phyloP scores from a whole-genome alignment of 2,797 vertebrate genomes.

The Pseudochromis fuscus region DNA sequence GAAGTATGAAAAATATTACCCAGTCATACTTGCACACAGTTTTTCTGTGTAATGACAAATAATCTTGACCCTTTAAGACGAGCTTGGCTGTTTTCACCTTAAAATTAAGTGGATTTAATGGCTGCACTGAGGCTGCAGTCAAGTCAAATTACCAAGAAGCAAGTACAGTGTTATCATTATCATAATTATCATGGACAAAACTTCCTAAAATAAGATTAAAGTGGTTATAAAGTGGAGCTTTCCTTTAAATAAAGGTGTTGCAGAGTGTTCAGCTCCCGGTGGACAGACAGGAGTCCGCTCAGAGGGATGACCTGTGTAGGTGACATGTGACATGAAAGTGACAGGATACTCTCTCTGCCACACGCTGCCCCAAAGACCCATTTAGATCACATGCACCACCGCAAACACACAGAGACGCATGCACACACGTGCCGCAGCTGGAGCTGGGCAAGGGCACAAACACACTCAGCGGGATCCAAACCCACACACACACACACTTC shows the following conservation, averaged over 20 bases:
- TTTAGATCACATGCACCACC: constrained; percentile 30
- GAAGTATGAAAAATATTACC: no score
- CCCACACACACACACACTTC: constrained; percentile 18
- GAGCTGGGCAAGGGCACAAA: constrained; percentile 37
- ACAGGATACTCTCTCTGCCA: constrained; percentile 32
- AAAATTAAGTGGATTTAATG: no score
- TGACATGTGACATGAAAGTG: constrained; percentile 59
- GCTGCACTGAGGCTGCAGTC: no score
- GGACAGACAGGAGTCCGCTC: constrained; percentile 11
- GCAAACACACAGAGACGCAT: constrained; percentile 7
- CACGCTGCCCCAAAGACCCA: constrained; percentile 40
- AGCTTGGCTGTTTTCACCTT: background rate
- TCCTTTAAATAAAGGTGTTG: no score
- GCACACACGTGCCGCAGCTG: constrained; percentile 51
- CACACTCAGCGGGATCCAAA: constrained; percentile 42
- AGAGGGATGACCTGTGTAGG: constrained; percentile 42
- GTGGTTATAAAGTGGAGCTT: no score
- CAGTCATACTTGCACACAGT: background rate
- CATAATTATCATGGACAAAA: no score
- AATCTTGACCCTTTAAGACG: background rate
- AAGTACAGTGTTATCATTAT: no score
- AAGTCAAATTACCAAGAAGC: no score
- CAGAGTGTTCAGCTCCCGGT: background rate
- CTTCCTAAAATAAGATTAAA: background rate
- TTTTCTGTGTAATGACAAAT: background rate